Evolutionary conservation across 1,140 invertebrate genomes (phyloP), one percentile per base, ranked within the genome.

Genomic region (Drosophila sp.): DNA sequence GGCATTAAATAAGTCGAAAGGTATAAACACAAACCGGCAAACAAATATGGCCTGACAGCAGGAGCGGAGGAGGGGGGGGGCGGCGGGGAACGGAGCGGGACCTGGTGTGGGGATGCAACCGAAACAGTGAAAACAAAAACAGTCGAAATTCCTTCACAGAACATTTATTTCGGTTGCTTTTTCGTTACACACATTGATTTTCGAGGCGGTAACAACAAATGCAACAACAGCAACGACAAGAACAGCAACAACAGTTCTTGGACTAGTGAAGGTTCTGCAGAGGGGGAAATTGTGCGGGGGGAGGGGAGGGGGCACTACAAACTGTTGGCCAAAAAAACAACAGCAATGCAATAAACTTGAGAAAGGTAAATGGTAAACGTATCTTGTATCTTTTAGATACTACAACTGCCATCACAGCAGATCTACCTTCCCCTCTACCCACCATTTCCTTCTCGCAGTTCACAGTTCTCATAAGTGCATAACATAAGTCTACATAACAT

Each of bases 161-260:
- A 90, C 87, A 90, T 90, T 90, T 90, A 90, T 90, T 90, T 90
- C 72, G 77, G 87, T 82, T 81, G 78, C 67, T 78, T 87, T 78
- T 89, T 84, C 87, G 89, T 90, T 80, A 90, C 87, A 90, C 79
- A 89, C 84, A 89, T 89, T 89, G 84, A 90, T 89, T 89, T 89
- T 78, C 70, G 70, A 79, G 76, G 80, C 63, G 51, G 34, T 34
- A 62, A 48, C 69, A 64, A 57, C 4, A 69, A 48, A 51, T 57
- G 38, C 51, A 56, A 8, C 51, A 57, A 51, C n/a, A 21, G 0
- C 2, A 25, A 9, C 13, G n/a, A n/a, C 51, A 56, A 8, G 41
- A 57, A 51, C n/a, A 21, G 0, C 2, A 25, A 9, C 13, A 18
- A n/a, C n/a, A 62, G 18, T 41, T 61, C 56, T 50, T 32, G 45